These are phyloP conservation scores for Coenobita brevimanus DNA, from an alignment of 1,140 invertebrate species.

Conservation along the genomic window DNA sequence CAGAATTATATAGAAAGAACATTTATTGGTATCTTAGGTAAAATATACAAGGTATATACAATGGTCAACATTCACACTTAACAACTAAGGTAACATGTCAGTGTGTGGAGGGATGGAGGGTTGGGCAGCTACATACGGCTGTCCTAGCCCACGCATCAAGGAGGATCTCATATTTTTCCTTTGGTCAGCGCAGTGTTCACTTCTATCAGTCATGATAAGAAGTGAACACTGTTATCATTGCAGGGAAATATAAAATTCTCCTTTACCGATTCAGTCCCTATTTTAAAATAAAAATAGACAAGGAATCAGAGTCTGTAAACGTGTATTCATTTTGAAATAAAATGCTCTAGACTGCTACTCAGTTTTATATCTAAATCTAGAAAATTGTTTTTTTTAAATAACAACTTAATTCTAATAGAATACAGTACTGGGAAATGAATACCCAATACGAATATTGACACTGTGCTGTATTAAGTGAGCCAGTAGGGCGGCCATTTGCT, in stretches of 20 bases:
- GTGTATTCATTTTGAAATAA: slow-evolving; percentile 34
- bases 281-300: neutral
- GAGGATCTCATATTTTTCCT: too few relatives aligned
- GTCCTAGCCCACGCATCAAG: neutral
- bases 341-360: slow-evolving; percentile 55
- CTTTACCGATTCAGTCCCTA: neutral
- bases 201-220: too few relatives aligned
- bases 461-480: slow-evolving; percentile 2
- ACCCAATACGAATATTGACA: slow-evolving; percentile 52
- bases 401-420: slow-evolving; percentile 45
- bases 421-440: slow-evolving; percentile 53
- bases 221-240: too few relatives aligned
- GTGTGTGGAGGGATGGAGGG: neutral
- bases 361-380: slow-evolving; percentile 58
- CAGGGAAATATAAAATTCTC: slow-evolving; percentile 23
- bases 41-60: slow-evolving; percentile 68
- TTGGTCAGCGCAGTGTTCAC: too few relatives aligned
- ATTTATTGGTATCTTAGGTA: slow-evolving; percentile 66
- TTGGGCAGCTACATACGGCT: neutral
- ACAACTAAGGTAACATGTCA: slow-evolving; percentile 55
- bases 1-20: slow-evolving; percentile 57
- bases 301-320: neutral
- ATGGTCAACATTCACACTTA: slow-evolving; percentile 65
- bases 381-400: slow-evolving; percentile 61
- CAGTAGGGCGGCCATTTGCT: neutral